Conservation (phyloP, 92 coral and sea anemone genomes). For the Epizoanthus stellaris region DNA sequence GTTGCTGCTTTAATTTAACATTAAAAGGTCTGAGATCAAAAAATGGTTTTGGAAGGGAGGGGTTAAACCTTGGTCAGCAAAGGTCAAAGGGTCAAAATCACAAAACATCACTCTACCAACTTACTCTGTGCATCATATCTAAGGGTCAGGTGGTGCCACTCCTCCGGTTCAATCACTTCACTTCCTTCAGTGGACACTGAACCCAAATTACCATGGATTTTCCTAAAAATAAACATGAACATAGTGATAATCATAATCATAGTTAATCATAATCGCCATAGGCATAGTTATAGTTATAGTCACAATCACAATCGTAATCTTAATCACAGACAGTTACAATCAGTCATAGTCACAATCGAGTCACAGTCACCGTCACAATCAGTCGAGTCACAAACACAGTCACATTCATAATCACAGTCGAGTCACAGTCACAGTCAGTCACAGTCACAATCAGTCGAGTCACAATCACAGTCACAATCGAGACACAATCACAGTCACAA, state of each 20-base stretch:
- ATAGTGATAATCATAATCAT: neutral
- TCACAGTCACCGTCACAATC: too few species aligned
- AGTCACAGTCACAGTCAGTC: too few species aligned
- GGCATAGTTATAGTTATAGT: too few species aligned
- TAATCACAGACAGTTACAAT: too few species aligned
- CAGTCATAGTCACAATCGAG: too few species aligned
- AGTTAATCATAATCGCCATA: neutral
- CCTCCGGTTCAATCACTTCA: constrained; percentile 82
- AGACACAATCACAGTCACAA: too few species aligned
- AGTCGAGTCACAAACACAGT: too few species aligned
- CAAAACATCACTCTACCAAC: constrained; percentile 17
- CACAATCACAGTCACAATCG: too few species aligned
- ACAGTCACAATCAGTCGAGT: too few species aligned
- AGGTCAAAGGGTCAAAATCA: neutral
- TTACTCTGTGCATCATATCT: constrained; percentile 98
- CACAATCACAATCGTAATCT: neutral
- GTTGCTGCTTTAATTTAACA: too few species aligned
- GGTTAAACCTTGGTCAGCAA: neutral
- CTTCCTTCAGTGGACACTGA: constrained; percentile 63
- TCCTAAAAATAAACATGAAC: constrained; percentile 38
- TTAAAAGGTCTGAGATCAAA: neutral
- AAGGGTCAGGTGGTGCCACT: constrained; percentile 97
- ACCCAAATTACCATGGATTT: constrained; percentile 86
- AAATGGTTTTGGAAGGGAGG: neutral
- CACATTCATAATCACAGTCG: too few species aligned